Evolutionary conservation across 2,113 vertebrate species (phyloP).

Genomic region (Puffinus mauretanicus): DNA sequence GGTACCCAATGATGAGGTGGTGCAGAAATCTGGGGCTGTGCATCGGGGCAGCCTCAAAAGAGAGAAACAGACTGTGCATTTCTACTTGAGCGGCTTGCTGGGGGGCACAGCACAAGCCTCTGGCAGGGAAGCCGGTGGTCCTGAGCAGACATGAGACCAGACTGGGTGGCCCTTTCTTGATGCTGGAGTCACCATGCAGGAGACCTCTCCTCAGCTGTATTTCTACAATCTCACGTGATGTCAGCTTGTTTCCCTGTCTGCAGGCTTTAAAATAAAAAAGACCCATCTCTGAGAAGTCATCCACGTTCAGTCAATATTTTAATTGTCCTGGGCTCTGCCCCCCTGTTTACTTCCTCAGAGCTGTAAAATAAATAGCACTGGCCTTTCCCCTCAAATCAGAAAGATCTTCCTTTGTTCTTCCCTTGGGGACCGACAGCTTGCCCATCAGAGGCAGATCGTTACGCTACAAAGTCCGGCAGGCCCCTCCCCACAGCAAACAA

Average conservation of each 20-base stretch:
- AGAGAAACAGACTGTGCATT: neutral
- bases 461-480: neutral
- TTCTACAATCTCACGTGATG: neutral
- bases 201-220: neutral
- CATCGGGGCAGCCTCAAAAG: neutral
- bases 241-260: neutral
- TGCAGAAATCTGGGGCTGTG: neutral
- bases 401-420: conserved; percentile 35
- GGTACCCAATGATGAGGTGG: rapidly evolving
- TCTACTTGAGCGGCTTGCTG: neutral
- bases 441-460: neutral
- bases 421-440: neutral
- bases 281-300: neutral
- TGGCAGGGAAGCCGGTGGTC: neutral
- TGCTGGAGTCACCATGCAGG: neutral
- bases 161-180: neutral
- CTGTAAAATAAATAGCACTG: conserved; percentile 1
- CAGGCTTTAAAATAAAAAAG: neutral
- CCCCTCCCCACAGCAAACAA: neutral
- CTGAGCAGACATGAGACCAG: neutral
- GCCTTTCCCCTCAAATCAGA: neutral
- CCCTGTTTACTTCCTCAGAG: neutral
- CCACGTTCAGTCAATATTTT: neutral
- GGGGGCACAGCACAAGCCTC: neutral
- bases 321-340: neutral